Evolutionary conservation across 1,140 invertebrate species (phyloP).

Genomic region (Atta cephalotes): DNA sequence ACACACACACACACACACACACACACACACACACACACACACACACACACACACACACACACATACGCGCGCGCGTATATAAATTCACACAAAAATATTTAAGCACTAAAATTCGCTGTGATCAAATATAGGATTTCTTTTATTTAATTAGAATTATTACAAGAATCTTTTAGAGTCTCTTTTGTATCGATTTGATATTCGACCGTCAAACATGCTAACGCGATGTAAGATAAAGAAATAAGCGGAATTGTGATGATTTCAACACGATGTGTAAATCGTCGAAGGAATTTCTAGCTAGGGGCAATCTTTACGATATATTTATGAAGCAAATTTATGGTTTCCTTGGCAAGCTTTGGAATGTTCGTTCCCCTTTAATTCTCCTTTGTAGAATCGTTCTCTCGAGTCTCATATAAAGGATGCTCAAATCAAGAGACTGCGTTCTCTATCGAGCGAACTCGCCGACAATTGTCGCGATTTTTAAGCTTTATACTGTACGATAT

Average conservation of each 20-base stretch:
- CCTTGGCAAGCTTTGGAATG: neutral
- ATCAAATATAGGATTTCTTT: no score
- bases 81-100: no score
- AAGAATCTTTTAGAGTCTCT: neutral
- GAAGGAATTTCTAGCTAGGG: slow-evolving; percentile 8
- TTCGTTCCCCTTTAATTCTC: slow-evolving; percentile 48
- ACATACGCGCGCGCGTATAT: no score
- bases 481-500: neutral
- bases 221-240: slow-evolving; percentile 7
- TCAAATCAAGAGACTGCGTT: slow-evolving; percentile 52
- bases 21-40: no score
- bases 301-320: slow-evolving; percentile 50
- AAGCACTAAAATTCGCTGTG: no score
- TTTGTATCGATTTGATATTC: neutral
- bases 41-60: no score
- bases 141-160: no score
- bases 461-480: neutral
- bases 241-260: slow-evolving; percentile 12
- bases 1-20: no score
- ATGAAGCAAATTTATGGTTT: slow-evolving; percentile 55
- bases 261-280: slow-evolving; percentile 64
- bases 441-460: no score
- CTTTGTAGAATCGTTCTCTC: slow-evolving; percentile 15
- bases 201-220: neutral
- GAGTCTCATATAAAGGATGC: slow-evolving; percentile 64